Evolutionary conservation across 1,140 invertebrate genomes (phyloP).

Genomic region (Zeugodacus cucurbitae): DNA sequence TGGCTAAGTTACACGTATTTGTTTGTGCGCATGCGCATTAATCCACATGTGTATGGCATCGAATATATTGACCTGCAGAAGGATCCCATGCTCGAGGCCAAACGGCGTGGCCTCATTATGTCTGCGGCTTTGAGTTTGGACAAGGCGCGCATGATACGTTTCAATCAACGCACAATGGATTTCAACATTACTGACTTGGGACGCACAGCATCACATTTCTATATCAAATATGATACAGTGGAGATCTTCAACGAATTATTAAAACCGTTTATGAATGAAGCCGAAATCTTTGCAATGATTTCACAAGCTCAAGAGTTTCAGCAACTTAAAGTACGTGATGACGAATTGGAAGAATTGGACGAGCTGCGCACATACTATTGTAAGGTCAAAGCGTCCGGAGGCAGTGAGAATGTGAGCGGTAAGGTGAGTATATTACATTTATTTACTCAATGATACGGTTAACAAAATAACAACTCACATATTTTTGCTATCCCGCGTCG

Average conservation of each 20-base stretch:
- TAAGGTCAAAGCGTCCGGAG: conserved; percentile 79
- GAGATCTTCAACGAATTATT: conserved; percentile 88
- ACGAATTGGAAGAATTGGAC: conserved; percentile 93
- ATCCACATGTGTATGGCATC: conserved; percentile 92
- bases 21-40: conserved; percentile 92
- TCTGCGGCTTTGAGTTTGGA: conserved; percentile 86
- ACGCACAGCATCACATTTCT: conserved; percentile 96
- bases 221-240: conserved; percentile 97
- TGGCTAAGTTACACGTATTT: conserved; percentile 99
- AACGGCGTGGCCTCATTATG: conserved; percentile 81
- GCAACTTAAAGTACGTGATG: conserved; percentile 95
- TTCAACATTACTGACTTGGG: conserved; percentile 90
- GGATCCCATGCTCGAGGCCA: conserved; percentile 80
- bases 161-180: conserved; percentile 84
- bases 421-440: conserved; percentile 76
- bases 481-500: background rate
- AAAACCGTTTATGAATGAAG: conserved; percentile 84
- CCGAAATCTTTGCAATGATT: conserved; percentile 88
- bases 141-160: conserved; percentile 94
- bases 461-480: background rate
- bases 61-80: conserved; percentile 76
- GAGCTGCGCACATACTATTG: conserved; percentile 77
- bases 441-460: background rate
- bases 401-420: conserved; percentile 89
- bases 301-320: conserved; percentile 94